Conservation (phyloP, 2,888 invertebrate genomes). For the Nemurella pictetii region DNA sequence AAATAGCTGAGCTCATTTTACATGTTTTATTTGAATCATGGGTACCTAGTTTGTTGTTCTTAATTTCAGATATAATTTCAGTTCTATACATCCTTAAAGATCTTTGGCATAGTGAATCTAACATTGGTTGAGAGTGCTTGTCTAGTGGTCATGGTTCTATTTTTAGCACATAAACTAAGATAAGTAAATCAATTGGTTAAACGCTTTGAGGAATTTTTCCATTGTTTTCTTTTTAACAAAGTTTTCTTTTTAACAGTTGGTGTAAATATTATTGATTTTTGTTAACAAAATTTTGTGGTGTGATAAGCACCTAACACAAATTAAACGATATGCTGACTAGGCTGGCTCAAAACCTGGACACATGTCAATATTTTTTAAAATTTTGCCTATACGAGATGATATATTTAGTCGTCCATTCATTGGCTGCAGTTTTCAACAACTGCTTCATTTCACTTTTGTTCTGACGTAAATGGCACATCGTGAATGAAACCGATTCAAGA, state of each 20-base stretch:
- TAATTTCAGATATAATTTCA: neutral
- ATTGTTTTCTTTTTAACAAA: neutral
- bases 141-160: neutral
- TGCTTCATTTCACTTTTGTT: neutral
- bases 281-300: neutral
- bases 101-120: neutral
- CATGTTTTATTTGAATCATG: neutral
- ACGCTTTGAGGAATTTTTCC: neutral
- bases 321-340: neutral
- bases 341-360: neutral
- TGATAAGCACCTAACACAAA: neutral
- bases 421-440: neutral
- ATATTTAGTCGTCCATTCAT: neutral
- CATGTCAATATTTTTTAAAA: neutral
- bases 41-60: no score
- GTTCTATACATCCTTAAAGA: no score
- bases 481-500: neutral
- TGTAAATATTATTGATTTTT: neutral
- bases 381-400: no score
- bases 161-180: neutral
- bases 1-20: neutral
- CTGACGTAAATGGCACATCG: neutral
- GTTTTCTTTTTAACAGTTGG: neutral
- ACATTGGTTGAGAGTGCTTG: neutral
- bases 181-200: neutral